Evolutionary conservation across 2,888 invertebrate species (phyloP), one percentile per base, ranked within the genome.

Genomic region (Diogma glabrata): DNA sequence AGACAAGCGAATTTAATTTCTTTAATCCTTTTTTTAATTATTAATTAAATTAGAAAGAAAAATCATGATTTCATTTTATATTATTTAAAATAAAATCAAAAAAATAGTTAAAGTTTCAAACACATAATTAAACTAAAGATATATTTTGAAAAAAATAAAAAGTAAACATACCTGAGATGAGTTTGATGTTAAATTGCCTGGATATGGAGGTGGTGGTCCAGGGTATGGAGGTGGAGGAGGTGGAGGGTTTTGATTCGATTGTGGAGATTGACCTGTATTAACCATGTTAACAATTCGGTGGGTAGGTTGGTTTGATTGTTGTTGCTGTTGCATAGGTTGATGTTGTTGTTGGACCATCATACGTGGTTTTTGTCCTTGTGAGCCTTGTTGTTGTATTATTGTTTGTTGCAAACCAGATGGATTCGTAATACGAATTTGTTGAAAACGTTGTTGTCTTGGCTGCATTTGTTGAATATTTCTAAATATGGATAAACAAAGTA

Each of bases 171-270:
- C 50, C 45, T 50, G 43, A 33, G 19, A 23, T 30, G 28, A 16
- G 4, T 24, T 40, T 7, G 49, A n/a, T n/a, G 49, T 17, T 10
- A 12, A 17, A n/a, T 40, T 40, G 22, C 50, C 79, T 22, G 81
- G 82, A 62, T 80, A 81, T 1, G 78, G 78, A n/a, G 80, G 81
- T 14, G 83, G 80, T 6, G 82, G 82, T 47, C 82, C 82, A 19
- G 81, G 80, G 67, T 81, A 78, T 52, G 84, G 81, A 24, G 86
- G 86, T 50, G 84, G 85, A 3, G 84, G 84, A 23, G 82, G 81
- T 9, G 81, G 77, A 1, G 74, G 73, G 22, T 69, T 66, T 24
- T 70, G 61, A 3, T 75, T 70, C 12, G 33, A n/a, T 48, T 48
- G 48, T 24, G 19, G 30, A n/a, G 28, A 33, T 20, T 30, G 16